These are phyloP conservation scores for Griposia aprilina DNA, from an alignment of 2,888 invertebrate genomes.

Conservation along the genomic window DNA sequence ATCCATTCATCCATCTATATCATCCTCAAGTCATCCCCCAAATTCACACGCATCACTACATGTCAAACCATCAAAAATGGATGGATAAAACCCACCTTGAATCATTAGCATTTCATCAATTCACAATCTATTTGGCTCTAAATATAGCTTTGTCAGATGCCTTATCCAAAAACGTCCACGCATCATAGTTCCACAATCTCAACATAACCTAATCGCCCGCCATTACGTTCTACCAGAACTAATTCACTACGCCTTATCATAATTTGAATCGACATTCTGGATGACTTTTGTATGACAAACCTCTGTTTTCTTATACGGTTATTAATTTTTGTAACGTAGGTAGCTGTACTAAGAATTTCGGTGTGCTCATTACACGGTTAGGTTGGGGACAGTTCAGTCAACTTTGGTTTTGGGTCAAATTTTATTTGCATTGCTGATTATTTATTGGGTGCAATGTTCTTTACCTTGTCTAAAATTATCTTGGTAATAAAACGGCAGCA, in stretches of 20 bases:
- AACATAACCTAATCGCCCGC: slow-evolving; percentile 83
- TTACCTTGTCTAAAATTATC: not conserved
- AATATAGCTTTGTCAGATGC: not conserved
- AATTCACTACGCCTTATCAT: slow-evolving; percentile 88
- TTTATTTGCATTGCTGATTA: not conserved
- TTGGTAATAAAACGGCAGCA: not conserved
- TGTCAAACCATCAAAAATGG: too few relatives aligned
- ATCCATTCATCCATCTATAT: too few relatives aligned
- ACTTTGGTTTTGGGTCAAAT: slow-evolving; percentile 65
- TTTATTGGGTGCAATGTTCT: not conserved
- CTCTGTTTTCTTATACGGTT: slow-evolving; percentile 89
- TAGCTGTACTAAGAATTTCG: slow-evolving; percentile 78
- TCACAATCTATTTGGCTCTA: too few relatives aligned
- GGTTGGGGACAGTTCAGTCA: slow-evolving; percentile 76
- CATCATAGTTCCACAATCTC: slow-evolving; percentile 63
- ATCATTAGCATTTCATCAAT: too few relatives aligned
- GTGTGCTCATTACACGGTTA: slow-evolving; percentile 77
- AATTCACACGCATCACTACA: too few relatives aligned
- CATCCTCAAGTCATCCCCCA: too few relatives aligned
- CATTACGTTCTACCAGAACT: slow-evolving; percentile 90
- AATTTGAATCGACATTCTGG: slow-evolving; percentile 89
- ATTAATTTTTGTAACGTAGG: slow-evolving; percentile 84
- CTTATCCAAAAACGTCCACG: slow-evolving; percentile 70
- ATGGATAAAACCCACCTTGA: too few relatives aligned
- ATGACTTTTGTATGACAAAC: slow-evolving; percentile 89